phyloP scores from a whole-genome alignment of 2,888 invertebrate species.

The Dorcus parallelipipedus region DNA sequence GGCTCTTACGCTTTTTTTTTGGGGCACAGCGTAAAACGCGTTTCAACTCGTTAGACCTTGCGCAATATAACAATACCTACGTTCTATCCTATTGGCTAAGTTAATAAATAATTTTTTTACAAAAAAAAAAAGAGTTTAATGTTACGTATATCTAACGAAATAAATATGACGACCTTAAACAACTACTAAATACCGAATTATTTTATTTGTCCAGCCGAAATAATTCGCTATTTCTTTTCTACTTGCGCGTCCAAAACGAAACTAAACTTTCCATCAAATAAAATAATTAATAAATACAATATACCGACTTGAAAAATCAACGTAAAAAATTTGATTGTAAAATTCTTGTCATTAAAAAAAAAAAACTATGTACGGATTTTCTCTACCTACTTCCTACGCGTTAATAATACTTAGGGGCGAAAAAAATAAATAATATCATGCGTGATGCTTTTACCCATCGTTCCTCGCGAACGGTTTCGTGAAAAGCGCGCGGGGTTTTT shows the following conservation, averaged over 20 bases:
- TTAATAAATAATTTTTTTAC: conserved; percentile 8
- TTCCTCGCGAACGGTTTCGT: conserved; percentile 1
- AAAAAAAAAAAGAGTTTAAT: conserved; percentile 1
- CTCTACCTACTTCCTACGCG: neutral
- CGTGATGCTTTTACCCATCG: conserved; percentile 1
- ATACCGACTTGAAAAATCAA: too few species aligned
- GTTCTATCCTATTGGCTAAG: neutral
- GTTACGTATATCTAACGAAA: conserved; percentile 4
- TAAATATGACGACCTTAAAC: conserved; percentile 8
- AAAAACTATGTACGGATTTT: conserved; percentile 6
- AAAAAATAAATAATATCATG: conserved; percentile 5
- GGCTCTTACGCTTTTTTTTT: neutral
- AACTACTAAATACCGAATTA: conserved; percentile 2
- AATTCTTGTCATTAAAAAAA: neutral
- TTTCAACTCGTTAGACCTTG: neutral
- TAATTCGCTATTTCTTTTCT: neutral
- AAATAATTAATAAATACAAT: too few species aligned
- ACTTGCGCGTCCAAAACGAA: too few species aligned
- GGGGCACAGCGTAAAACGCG: too few species aligned
- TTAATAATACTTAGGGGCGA: conserved; percentile 3
- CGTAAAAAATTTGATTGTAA: too few species aligned
- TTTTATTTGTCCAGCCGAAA: conserved; percentile 7
- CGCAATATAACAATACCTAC: too few species aligned
- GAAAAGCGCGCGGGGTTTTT: neutral
- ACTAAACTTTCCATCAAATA: too few species aligned